These are phyloP conservation scores for Urocolius indicus DNA, from an alignment of 2,113 vertebrate genomes.

Conservation along the genomic window DNA sequence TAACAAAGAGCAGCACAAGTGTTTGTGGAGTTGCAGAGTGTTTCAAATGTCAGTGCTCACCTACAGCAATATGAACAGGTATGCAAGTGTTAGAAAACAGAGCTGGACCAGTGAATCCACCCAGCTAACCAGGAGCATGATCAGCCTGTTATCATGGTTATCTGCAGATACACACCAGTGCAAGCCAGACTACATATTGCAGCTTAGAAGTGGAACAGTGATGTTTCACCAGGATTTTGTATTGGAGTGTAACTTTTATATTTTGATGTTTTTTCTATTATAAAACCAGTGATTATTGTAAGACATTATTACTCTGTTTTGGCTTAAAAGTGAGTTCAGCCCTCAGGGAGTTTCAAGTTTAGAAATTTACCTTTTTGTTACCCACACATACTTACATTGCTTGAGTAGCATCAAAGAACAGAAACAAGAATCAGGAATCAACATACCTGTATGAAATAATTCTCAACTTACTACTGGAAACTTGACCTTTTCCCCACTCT, in stretches of 20 bases:
- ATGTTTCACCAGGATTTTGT: not conserved
- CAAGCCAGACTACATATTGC: not conserved
- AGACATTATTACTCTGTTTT: not conserved
- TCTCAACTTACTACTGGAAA: not conserved
- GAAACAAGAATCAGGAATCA: not conserved
- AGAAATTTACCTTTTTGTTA: not conserved
- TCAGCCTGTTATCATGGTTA: not conserved
- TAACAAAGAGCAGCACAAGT: not conserved
- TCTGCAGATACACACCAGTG: not conserved
- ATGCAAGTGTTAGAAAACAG: not conserved
- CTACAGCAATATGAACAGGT: fast-evolving
- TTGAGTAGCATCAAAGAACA: not conserved
- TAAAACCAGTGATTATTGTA: not conserved
- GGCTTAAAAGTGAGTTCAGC: not conserved
- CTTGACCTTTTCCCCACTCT: fast-evolving
- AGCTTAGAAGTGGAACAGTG: not conserved
- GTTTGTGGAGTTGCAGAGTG: not conserved
- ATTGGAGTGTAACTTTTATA: not conserved
- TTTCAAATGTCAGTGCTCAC: not conserved
- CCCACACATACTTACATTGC: fast-evolving
- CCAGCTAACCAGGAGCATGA: not conserved
- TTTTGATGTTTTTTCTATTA: not conserved
- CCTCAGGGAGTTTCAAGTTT: not conserved
- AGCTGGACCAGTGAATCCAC: not conserved
- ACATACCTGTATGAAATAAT: not conserved